These are phyloP conservation scores for Delia radicum DNA, from an alignment of 1,140 invertebrate species.

Conservation along the genomic window DNA sequence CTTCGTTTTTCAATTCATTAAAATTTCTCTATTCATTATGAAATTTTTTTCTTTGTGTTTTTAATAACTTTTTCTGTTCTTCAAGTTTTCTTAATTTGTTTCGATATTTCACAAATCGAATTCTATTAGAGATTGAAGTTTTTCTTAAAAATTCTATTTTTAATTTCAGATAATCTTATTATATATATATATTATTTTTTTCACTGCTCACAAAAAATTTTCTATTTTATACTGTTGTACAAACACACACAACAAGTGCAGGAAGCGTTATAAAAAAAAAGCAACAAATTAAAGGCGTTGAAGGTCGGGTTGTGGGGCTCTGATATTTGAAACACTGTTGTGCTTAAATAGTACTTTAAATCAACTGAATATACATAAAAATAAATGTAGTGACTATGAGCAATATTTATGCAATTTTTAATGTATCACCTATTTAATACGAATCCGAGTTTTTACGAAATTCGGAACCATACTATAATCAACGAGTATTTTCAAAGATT, in stretches of 20 bases:
- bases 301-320: too few species aligned
- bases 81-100: not conserved
- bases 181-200: not conserved
- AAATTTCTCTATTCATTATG: not conserved
- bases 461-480: too few species aligned
- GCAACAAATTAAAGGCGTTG: too few species aligned
- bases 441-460: too few species aligned
- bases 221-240: not conserved
- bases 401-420: too few species aligned
- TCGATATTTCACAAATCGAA: not conserved
- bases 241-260: slow-evolving; percentile 1
- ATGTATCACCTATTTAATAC: too few species aligned
- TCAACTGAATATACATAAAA: too few species aligned
- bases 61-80: not conserved
- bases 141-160: slow-evolving; percentile 8
- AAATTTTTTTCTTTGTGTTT: not conserved
- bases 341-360: too few species aligned
- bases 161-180: not conserved
- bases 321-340: too few species aligned
- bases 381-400: too few species aligned
- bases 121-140: not conserved
- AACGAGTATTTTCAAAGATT: too few species aligned
- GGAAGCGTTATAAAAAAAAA: not conserved
- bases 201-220: not conserved
- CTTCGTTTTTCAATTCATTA: not conserved